Evolutionary conservation across 2,113 vertebrate genomes (phyloP).

Genomic region (Hyperopisus bebe): DNA sequence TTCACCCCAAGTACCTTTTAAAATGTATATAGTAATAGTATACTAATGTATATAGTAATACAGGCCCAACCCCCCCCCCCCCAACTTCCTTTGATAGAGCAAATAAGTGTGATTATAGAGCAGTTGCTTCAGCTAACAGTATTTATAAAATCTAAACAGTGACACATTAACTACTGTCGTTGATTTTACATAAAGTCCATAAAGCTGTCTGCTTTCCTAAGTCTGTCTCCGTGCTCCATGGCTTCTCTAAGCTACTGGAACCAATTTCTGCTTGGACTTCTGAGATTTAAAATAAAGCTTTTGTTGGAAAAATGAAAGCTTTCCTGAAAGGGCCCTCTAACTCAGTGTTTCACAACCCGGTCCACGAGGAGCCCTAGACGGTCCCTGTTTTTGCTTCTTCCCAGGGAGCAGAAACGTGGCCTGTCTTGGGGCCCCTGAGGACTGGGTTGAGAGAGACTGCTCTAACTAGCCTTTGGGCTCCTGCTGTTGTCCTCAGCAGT

Average conservation of each 20-base stretch:
- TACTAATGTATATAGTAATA: background rate
- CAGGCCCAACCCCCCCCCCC: background rate
- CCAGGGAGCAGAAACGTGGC: background rate
- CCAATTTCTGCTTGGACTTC: background rate
- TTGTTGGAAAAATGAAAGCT: conserved; percentile 8
- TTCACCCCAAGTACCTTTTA: background rate
- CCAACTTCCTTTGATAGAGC: background rate
- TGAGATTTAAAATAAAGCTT: background rate
- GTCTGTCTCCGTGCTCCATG: background rate
- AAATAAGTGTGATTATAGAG: background rate
- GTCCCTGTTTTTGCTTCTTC: background rate
- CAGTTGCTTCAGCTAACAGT: background rate
- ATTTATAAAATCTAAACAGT: background rate
- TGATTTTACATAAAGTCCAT: background rate
- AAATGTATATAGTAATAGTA: background rate
- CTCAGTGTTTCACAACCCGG: background rate
- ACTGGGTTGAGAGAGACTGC: background rate
- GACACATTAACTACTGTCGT: background rate
- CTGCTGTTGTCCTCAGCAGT: background rate
- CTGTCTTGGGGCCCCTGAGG: background rate
- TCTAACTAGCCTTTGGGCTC: background rate
- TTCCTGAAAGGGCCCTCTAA: background rate
- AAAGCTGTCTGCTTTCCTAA: background rate
- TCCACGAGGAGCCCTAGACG: background rate
- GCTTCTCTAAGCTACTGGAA: background rate